Percentiles rank a stretch among this genome's conserved stretches.
These are phyloP conservation scores for Lithosia quadra DNA, from an alignment of 2,888 invertebrate species.

Conservation along the genomic window DNA sequence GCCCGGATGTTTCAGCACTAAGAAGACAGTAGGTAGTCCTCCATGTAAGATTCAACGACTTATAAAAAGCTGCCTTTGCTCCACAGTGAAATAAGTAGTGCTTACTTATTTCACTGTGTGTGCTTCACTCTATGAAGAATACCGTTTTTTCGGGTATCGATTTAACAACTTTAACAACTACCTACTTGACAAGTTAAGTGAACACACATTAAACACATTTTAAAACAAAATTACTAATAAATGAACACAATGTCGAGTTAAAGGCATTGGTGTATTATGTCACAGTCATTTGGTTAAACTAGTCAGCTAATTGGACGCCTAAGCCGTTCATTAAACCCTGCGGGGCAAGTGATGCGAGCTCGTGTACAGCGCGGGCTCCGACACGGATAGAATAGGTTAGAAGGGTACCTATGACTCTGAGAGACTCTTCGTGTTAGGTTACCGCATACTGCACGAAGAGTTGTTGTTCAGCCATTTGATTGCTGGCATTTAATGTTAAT, in stretches of 20 bases:
- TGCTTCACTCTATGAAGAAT: too few relatives aligned
- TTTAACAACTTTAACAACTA: not conserved
- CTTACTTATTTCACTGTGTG: too few relatives aligned
- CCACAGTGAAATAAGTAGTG: not conserved
- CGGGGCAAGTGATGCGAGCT: not conserved
- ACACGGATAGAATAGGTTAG: too few relatives aligned
- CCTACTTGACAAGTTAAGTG: too few relatives aligned
- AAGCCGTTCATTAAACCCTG: not conserved
- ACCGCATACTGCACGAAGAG: too few relatives aligned
- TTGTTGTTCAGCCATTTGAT: too few relatives aligned
- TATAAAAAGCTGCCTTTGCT: not conserved
- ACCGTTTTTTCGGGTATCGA: not conserved
- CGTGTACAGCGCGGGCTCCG: not conserved
- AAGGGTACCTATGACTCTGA: too few relatives aligned
- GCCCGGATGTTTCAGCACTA: not conserved
- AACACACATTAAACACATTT: too few relatives aligned
- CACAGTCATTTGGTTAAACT: not conserved
- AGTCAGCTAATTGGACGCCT: not conserved
- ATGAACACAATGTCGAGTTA: too few relatives aligned
- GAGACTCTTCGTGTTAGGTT: too few relatives aligned
- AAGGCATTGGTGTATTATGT: not conserved
- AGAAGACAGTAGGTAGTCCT: not conserved
- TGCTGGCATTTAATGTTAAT: too few relatives aligned
- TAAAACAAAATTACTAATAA: too few relatives aligned
- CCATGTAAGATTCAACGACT: not conserved